These are phyloP conservation scores for Chironomus striatipennis DNA, from an alignment of 1,140 invertebrate genomes.

Conservation along the genomic window DNA sequence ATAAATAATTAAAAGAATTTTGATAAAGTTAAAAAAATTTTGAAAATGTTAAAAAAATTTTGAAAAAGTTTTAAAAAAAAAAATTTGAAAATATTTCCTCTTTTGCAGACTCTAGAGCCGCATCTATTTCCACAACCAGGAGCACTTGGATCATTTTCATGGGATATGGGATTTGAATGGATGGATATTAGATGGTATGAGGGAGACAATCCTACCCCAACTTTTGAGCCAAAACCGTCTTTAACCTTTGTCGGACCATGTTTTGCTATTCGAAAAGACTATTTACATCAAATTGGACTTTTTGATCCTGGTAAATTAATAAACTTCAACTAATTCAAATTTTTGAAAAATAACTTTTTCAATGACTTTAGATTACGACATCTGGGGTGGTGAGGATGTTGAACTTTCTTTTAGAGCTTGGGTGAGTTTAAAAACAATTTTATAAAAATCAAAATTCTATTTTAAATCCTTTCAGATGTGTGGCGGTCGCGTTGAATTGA, in stretches of 20 bases:
- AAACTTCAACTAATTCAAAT: too few relatives aligned
- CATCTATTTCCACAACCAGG: not conserved
- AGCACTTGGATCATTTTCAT: not conserved
- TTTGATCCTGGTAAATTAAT: not conserved
- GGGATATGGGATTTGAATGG: not conserved
- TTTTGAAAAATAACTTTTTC: too few relatives aligned
- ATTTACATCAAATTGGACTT: not conserved
- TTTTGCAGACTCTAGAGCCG: not conserved
- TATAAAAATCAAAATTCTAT: too few relatives aligned
- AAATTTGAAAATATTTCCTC: too few relatives aligned
- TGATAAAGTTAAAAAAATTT: too few relatives aligned
- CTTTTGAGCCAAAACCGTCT: not conserved
- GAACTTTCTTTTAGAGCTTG: slow-evolving; percentile 86
- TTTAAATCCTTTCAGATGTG: slow-evolving; percentile 68
- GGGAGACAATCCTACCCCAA: not conserved
- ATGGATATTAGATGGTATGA: not conserved
- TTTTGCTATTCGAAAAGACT: not conserved
- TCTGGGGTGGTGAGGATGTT: slow-evolving; percentile 90
- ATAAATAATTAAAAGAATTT: too few relatives aligned
- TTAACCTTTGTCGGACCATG: not conserved
- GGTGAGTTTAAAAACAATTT: too few relatives aligned
- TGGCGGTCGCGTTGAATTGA: slow-evolving; percentile 83
- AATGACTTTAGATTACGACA: slow-evolving; percentile 36
- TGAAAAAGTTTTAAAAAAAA: too few relatives aligned
- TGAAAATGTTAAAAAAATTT: too few relatives aligned